Evolutionary conservation across 2,888 invertebrate species (phyloP), one percentile per base, ranked within the genome.

Genomic region (Cheilosia urbana): DNA sequence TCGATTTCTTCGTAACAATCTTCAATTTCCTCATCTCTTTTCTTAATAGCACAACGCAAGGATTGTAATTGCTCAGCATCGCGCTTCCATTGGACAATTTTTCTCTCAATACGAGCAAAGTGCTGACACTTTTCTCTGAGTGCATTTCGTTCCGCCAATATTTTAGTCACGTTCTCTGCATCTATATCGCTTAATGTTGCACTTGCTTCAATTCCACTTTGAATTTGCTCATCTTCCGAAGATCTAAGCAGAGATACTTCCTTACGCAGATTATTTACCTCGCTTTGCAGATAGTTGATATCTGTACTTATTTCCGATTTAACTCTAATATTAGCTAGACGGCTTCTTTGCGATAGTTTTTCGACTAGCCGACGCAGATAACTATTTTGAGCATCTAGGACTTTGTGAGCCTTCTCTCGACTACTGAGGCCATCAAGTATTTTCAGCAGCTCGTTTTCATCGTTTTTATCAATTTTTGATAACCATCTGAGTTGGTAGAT

Each of bases 311-410:
- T 87, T 55, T 91, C 91, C 0, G 89, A 89, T 9, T 90, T 89
- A 2, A 88, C 45, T 17, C 55, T 51, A 13, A 90, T 87, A 37
- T 45, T 78, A 2, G 89, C 88, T 72, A 89, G 40, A 2, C 69
- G 79, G 5, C 87, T 78, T 6, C 90, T 89, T 3, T 66, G 76
- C 0, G 89, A 87, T 17, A 90, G 87, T 53, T 91, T 91, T 15
- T 91, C 91, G 37, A 91, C 87, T 11, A 91, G 77, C 9, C 89
- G 87, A 69, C 89, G 89, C 0, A 91, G 82, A 42, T 89, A 89
- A 0, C 77, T 88, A 87, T 90, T 91, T 79, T 91, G 90, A 9
- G 90, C 89, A 60, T 90, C 88, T 3, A 90, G 63, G n/a, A 90
- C 87, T 30, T 91, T 89, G 55, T 89, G 88, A 0, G 89, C 88